Percentiles rank a stretch among this genome's conserved stretches.
Conservation (phyloP, 2,797 vertebrate genomes). For the Enteromius anoplus region DNA sequence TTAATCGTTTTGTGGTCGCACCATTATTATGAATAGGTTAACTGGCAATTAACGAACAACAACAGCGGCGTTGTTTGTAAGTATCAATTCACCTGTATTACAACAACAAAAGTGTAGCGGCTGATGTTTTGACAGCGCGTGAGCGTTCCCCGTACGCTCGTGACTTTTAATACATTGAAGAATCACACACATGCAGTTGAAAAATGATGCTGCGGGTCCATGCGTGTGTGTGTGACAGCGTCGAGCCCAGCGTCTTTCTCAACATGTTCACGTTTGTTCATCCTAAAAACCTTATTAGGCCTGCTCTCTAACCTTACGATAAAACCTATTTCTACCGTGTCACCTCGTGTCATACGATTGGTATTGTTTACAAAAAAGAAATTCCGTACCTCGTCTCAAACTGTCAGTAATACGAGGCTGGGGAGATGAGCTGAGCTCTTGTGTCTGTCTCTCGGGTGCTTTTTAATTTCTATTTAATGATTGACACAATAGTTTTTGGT, state of each 20-base stretch:
- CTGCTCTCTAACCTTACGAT: not conserved
- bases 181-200: constrained; percentile 39
- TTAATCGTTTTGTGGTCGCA: not conserved
- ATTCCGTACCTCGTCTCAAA: not conserved
- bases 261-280: constrained; percentile 40
- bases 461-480: not conserved
- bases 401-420: not conserved
- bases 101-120: constrained; percentile 25
- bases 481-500: not conserved
- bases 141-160: constrained; percentile 6
- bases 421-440: not conserved
- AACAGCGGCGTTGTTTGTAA: constrained; percentile 35
- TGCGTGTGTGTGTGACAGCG: constrained; percentile 41
- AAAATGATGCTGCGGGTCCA: constrained; percentile 51
- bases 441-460: not conserved
- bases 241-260: constrained; percentile 27
- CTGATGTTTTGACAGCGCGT: constrained; percentile 26
- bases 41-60: constrained; percentile 30
- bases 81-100: constrained; percentile 31
- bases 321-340: not conserved
- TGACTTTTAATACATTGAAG: constrained; percentile 33
- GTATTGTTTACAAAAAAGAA: constrained; percentile 7
- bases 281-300: not conserved
- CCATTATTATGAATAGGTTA: constrained; percentile 18
- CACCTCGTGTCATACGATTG: constrained; percentile 5